Evolutionary conservation across 2,888 invertebrate genomes (phyloP), one percentile per base, ranked within the genome.

Genomic region (Cryptops parisi): DNA sequence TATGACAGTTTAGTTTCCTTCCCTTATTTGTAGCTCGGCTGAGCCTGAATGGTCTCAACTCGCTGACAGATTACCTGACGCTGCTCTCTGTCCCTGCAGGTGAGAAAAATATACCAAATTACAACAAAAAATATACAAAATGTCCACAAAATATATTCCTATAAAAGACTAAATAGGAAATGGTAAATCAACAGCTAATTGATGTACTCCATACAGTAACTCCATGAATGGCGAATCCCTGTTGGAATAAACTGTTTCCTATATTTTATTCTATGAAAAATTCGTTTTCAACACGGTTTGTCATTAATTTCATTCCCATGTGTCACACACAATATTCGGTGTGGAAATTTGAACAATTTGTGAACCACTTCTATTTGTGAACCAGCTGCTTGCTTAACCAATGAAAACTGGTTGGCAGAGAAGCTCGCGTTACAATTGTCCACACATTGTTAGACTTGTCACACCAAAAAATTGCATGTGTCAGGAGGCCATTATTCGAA

Each of bases 71-170:
- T 52, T 55, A 56, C 56, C 56, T 56, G 56, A 56, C 55, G 56
- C 52, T 56, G 52, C 55, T 56, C 52, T 55, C 56, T 40, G 55
- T 56, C 41, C 55, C 55, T 47, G 51, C 56, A 56, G 56, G 56
- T 56, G 56, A 56, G 56, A 50, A 48, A 19, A 27, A n/a, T n/a
- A n/a, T n/a, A n/a, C n/a, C n/a, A n/a, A n/a, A n/a, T n/a, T n/a
- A n/a, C n/a, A n/a, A n/a, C n/a, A n/a, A n/a, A n/a, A n/a, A n/a
- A n/a, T n/a, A n/a, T n/a, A n/a, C n/a, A n/a, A n/a, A n/a, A n/a
- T n/a, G n/a, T n/a, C n/a, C n/a, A 33, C 38, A 33, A 9, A 33
- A 12, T 33, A 33, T 12, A 12, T 33, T 33, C 38, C 38, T 12
- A 33, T 33, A 12, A 33, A 12, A 9, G 9, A 33, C 12, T 33